Evolutionary conservation across 2,113 vertebrate genomes (phyloP), one percentile per base, ranked within the genome.

Genomic region (Ovibos moschatus): DNA sequence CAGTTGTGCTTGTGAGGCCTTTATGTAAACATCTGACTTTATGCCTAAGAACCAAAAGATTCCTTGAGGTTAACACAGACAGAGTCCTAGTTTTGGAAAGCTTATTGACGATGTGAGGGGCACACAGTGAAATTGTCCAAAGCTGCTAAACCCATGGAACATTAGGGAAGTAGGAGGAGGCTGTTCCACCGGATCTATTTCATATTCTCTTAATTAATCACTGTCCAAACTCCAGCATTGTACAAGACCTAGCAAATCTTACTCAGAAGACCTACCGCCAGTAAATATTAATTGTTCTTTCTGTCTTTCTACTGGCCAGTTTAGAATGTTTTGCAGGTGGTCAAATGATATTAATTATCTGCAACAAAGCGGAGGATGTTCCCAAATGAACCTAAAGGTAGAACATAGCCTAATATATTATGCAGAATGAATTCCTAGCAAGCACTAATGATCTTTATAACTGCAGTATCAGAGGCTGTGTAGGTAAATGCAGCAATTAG

Each of bases 321-420:
- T 96, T 92, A 85, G 16, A 74, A 94, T 96, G 51, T 93, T 96
- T 96, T 96, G 17, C 79, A 89, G 79, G 96, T 96, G 71, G 81
- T 85, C 83, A 95, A 94, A 81, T 95, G 28, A 92, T 95, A 95
- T 92, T 95, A 97, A 95, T 96, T 97, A 94, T 88, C 87, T 94
- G 79, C 57, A 96, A 81, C 57, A 96, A 96, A 97, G 28, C 0
- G 6, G 36, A 96, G n/a, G 84, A 78, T 47, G 19, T 55, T 94
- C 40, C 67, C 91, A 94, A 95, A 95, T 87, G 45, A 95, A 96
- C 21, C 12, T 5, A 92, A 74, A 96, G 33, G 64, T 94, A 97
- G 47, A 97, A 81, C 79, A 64, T 33, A 25, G 33, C 62, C 62
- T 95, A 95, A 95, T 97, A 74, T 55, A 95, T 98, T 93, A 97